Evolutionary conservation across 2,888 invertebrate species (phyloP).

Genomic region (Thysanoteuthis rhombus): DNA sequence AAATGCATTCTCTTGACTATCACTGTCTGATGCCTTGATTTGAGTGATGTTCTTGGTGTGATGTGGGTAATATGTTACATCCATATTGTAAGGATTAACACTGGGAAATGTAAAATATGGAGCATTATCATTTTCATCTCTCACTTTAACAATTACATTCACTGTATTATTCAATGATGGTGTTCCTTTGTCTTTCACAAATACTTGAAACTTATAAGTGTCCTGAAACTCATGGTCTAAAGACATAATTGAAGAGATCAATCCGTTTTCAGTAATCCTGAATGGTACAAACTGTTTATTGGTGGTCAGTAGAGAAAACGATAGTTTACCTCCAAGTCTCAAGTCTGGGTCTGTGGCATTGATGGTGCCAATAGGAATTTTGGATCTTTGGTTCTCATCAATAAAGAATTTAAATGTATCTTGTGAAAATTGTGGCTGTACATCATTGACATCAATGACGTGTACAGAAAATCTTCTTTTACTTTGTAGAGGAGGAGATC

Average conservation of each 20-base stretch:
- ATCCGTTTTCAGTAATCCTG: neutral
- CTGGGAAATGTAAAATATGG: neutral
- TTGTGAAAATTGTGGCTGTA: neutral
- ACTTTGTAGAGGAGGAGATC: neutral
- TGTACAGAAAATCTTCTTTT: neutral
- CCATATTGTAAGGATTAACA: neutral
- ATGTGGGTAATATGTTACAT: neutral
- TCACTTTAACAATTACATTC: neutral
- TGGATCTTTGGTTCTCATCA: neutral
- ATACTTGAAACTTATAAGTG: neutral
- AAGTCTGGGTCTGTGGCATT: neutral
- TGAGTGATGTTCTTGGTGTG: neutral
- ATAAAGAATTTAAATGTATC: neutral
- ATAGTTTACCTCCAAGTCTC: neutral
- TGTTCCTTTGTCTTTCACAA: neutral
- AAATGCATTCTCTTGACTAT: neutral
- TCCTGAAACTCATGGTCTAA: neutral
- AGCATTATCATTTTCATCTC: conserved; percentile 12
- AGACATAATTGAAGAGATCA: neutral
- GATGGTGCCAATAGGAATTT: neutral
- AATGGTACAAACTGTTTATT: neutral
- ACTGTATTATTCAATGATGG: neutral
- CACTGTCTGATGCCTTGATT: neutral
- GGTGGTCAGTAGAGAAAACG: neutral
- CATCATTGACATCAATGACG: neutral